phyloP scores from a whole-genome alignment of 2,797 vertebrate species.

The Premnoplex brunnescens region DNA sequence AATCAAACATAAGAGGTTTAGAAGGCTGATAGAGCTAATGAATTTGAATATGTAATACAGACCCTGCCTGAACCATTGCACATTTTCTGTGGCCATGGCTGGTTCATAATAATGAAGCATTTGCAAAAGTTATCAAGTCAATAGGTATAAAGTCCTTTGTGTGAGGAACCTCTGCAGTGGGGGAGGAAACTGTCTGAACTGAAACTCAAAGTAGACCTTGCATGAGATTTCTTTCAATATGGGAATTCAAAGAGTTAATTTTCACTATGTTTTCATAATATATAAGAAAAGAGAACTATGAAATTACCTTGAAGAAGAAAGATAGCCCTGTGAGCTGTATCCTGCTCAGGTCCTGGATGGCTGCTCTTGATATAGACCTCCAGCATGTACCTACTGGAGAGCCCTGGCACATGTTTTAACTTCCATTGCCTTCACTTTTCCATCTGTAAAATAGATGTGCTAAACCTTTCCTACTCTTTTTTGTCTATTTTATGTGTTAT shows the following conservation, averaged over 20 bases:
- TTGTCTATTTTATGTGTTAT: neutral
- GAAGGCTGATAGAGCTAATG: conserved; percentile 8
- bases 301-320: neutral
- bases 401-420: neutral
- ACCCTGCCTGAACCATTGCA: neutral
- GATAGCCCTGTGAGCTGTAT: neutral
- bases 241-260: neutral
- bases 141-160: neutral
- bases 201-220: neutral
- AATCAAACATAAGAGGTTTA: conserved; percentile 9
- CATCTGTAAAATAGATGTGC: neutral
- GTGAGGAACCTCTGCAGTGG: neutral
- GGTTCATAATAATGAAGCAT: neutral
- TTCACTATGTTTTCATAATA: neutral
- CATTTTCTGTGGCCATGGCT: neutral
- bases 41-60: neutral
- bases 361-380: neutral
- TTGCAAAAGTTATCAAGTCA: neutral
- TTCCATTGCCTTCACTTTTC: neutral
- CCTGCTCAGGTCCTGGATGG: neutral
- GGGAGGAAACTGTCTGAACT: neutral
- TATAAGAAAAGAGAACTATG: neutral
- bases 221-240: neutral
- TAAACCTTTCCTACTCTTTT: neutral
- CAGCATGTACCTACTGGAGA: neutral